phyloP scores from a whole-genome alignment of 2,797 vertebrate genomes.

The Fratercula arctica region DNA sequence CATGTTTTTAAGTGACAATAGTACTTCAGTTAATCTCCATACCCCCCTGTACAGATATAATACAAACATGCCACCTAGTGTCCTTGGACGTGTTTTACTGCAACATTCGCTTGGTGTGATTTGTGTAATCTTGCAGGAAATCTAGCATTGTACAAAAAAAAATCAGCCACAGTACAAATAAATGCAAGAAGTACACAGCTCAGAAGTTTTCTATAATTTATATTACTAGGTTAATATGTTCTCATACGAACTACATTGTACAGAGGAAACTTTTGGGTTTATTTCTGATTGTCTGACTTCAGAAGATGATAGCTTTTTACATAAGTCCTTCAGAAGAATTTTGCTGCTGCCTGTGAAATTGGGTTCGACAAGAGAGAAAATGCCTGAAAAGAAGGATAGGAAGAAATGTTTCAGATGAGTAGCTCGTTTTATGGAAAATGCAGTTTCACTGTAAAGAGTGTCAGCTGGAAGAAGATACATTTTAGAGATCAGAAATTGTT shows the following conservation, averaged over 20 bases:
- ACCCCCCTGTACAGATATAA: background rate
- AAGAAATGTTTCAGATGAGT: background rate
- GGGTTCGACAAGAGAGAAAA: background rate
- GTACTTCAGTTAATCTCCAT: background rate
- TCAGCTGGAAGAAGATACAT: background rate
- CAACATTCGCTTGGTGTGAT: background rate
- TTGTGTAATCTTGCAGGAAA: background rate
- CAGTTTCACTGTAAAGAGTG: background rate
- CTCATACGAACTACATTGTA: accelerated
- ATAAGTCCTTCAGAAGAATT: background rate
- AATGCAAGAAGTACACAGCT: background rate
- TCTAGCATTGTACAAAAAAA: background rate
- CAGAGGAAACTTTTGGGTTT: background rate
- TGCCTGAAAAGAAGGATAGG: background rate
- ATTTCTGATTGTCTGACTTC: background rate
- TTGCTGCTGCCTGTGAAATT: background rate
- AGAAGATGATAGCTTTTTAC: background rate
- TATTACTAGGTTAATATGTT: background rate
- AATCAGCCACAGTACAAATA: background rate
- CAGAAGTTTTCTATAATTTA: background rate
- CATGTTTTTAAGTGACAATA: background rate
- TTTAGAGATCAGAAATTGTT: background rate
- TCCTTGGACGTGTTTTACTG: background rate
- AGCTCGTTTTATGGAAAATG: background rate
- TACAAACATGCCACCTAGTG: slow-evolving; percentile 66